Evolutionary conservation across 2,888 invertebrate genomes (phyloP).

Genomic region (Acleris emargana): DNA sequence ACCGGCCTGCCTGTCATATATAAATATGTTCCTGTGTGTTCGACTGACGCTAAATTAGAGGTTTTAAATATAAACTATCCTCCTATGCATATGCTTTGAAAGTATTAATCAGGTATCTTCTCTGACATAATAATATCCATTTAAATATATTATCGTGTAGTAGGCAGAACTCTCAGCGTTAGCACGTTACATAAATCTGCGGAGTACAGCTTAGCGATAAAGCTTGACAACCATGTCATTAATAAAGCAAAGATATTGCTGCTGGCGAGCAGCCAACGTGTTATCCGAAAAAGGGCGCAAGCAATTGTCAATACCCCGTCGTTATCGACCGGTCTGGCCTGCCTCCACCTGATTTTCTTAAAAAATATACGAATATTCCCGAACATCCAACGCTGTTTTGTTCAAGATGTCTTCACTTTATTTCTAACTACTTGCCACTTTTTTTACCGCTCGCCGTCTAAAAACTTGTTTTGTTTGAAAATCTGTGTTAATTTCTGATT

Average conservation of each 20-base stretch:
- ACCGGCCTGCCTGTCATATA: too few species aligned
- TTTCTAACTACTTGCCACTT: too few species aligned
- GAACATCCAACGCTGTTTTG: constrained; percentile 7
- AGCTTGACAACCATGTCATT: constrained; percentile 51
- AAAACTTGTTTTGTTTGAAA: too few species aligned
- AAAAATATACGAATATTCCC: constrained; percentile 17
- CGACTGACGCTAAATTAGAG: too few species aligned
- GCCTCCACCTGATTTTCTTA: constrained; percentile 49
- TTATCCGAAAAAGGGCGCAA: constrained; percentile 44
- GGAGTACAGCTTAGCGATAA: constrained; percentile 45
- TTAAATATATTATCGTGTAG: background rate
- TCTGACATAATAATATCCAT: too few species aligned
- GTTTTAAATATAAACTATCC: too few species aligned
- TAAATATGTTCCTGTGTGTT: too few species aligned
- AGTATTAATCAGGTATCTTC: too few species aligned
- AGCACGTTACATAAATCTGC: constrained; percentile 30
- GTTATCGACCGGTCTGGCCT: constrained; percentile 51
- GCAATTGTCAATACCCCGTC: constrained; percentile 70
- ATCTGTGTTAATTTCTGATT: too few species aligned
- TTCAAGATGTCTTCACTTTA: background rate
- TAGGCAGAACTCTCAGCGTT: constrained; percentile 10
- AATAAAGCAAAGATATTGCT: constrained; percentile 57
- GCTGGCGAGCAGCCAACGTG: constrained; percentile 62
- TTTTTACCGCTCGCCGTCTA: too few species aligned
- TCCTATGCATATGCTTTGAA: too few species aligned